Base-by-base conservation (phyloP, 2,797 vertebrate species). In the Nannoperca obscura region DNA sequence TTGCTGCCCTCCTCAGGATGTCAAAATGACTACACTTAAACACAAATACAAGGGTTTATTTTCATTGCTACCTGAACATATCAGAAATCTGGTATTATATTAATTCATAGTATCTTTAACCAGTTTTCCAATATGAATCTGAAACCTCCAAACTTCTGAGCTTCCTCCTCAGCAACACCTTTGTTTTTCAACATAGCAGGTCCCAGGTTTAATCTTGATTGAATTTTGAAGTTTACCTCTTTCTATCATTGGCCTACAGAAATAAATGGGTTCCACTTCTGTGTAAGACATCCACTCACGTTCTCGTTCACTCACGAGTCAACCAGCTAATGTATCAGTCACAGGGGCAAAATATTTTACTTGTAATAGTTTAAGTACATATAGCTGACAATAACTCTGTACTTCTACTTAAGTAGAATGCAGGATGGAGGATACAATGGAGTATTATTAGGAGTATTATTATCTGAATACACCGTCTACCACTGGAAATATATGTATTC, bases 1-100 rank as follows among this genome's bases (percentile, higher is more conserved):
- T 57, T 89, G 76, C 84, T 87, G 86, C 88, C 88, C 81, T 84
- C 89, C 13, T 44, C 71, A 79, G 90, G 89, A 81, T 40, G 7
- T 0, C 9, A 36, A 7, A 24, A 13, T 12, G 72, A 80, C 3
- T 71, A 44, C 78, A 86, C 1, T 13, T 3, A 5, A 13, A 49
- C 14, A 58, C 44, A 74, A 40, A 61, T 13, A 14, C 3, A 1
- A 52, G 1, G 32, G 2, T 52, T 10, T 22, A 4, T 27, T 38
- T 38, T 30, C 5, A 30, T 22, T 52, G 6, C 46, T 12, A 22
- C 15, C 9, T 32, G 17, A 4, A 10, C 2, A 44, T 60, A 46
- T 15, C n/a, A 17, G 24, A 61, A 44, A 7, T 36, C 44, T 67
- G 14, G 55, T 32, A 49, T 69, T 46, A 32, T 4, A 22, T 22